Evolutionary conservation across 1,140 invertebrate genomes (phyloP), one percentile per base, ranked within the genome.

Genomic region (Drosophila pruinosa): DNA sequence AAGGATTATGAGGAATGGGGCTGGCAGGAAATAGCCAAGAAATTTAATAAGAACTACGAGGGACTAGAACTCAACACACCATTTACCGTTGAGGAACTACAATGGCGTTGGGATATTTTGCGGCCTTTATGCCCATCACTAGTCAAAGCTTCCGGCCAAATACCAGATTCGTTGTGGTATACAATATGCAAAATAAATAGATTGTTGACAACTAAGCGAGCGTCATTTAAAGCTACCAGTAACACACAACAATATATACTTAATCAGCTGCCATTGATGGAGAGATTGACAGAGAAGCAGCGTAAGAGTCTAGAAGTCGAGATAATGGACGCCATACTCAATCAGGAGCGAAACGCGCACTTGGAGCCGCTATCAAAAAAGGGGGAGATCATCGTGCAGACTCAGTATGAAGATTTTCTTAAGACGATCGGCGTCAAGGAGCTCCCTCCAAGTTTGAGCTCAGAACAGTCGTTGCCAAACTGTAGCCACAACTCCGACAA

Each of bases 1-100:
- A 7, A 21, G 8, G 89, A 89, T 14, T 86, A 90, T 24, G 45
- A 58, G 3, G 43, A 71, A 4, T 90, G 89, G 89, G 89, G 72
- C 1, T 90, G 89, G 89, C 31, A 64, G 4, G 52, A 78, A 19
- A 63, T 90, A 36, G 10, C 72, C 10, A 61, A 43, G 2, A 12
- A 38, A 4, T 90, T 90, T 7, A 90, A 90, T 61, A 3, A 19
- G 0, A 58, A 26, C 41, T 90, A 90, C 53, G 54, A 52, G 6
- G 41, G 48, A 36, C 2, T 56, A 0, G 4, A 24, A 5, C 43
- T 76, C 0, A 59, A 36, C 1, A 6, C 56, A 0, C 64, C 54
- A 0, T 90, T 90, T n/a, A 47, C 48, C 6, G 48, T 53, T 0
- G 56, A 45, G 12, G 72, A 86, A 2, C 54, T 90, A 6, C 59